Evolutionary conservation across 2,797 vertebrate species (phyloP).

Genomic region (Danio aesculapii): DNA sequence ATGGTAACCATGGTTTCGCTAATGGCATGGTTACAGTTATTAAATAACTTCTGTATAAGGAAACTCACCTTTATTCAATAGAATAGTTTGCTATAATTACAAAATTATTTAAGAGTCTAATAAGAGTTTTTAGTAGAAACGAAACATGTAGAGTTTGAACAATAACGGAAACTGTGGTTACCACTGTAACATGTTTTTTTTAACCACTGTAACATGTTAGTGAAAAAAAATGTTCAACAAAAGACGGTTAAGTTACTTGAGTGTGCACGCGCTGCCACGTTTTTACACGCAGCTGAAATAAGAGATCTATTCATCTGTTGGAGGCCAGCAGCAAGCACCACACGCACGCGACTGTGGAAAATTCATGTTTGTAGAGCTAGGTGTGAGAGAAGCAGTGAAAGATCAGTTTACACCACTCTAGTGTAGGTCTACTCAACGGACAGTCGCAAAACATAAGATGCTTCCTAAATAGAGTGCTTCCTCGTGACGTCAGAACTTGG

Average conservation of each 20-base stretch:
- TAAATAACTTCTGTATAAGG: background rate
- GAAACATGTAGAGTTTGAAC: too few relatives aligned
- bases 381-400: slow-evolving; percentile 7
- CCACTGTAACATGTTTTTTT: slow-evolving; percentile 5
- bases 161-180: background rate
- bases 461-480: background rate
- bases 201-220: slow-evolving; percentile 1
- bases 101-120: background rate
- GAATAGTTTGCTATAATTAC: background rate
- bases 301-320: slow-evolving; percentile 38
- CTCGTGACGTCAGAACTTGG: too few relatives aligned
- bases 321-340: background rate
- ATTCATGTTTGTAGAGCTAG: background rate
- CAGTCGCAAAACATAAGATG: background rate
- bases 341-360: slow-evolving; percentile 3
- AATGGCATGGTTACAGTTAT: background rate
- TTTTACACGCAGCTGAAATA: slow-evolving; percentile 27
- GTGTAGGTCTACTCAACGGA: background rate
- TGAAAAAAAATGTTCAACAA: too few relatives aligned
- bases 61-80: background rate
- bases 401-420: slow-evolving; percentile 15
- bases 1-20: slow-evolving; percentile 18
- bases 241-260: background rate
- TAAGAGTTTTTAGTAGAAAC: background rate
- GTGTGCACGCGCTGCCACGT: slow-evolving; percentile 20